phyloP scores from a whole-genome alignment of 2,888 invertebrate species.

The Thymelicus lineola region DNA sequence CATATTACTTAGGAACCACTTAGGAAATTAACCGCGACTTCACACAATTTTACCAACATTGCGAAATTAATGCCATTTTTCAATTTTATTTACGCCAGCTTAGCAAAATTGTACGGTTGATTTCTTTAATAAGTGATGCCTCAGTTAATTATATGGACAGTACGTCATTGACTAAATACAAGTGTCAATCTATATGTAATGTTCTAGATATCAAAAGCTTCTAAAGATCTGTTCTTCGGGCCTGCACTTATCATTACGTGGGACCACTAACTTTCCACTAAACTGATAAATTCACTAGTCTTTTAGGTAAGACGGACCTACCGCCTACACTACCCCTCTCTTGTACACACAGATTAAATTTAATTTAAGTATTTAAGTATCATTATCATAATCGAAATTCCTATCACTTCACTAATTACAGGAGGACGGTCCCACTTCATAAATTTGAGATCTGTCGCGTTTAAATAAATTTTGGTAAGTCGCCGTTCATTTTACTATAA shows the following conservation, averaged over 20 bases:
- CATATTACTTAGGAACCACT: too few relatives aligned
- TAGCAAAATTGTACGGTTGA: too few relatives aligned
- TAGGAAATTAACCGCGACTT: too few relatives aligned
- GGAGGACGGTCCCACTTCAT: conserved; percentile 83
- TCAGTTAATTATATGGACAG: too few relatives aligned
- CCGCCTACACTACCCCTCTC: conserved; percentile 55
- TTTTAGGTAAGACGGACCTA: conserved; percentile 74
- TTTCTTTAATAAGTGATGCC: too few relatives aligned
- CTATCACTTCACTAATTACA: conserved; percentile 77
- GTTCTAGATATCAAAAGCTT: too few relatives aligned
- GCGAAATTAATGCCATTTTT: too few relatives aligned
- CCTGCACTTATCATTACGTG: conserved; percentile 57
- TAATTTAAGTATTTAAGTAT: conserved; percentile 44
- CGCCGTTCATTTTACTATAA: conserved; percentile 59
- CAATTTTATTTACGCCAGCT: too few relatives aligned
- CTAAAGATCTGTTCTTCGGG: conserved; percentile 4
- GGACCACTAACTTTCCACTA: conserved; percentile 74
- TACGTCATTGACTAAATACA: too few relatives aligned
- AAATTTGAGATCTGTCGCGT: conserved; percentile 77
- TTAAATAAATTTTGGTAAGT: conserved; percentile 64
- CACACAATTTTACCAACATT: too few relatives aligned
- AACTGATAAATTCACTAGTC: conserved; percentile 72
- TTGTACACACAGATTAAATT: conserved; percentile 41
- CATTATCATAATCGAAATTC: conserved; percentile 55
- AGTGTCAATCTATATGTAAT: too few relatives aligned